Evolutionary conservation across 2,113 vertebrate species (phyloP), one percentile per base, ranked within the genome.

Genomic region (Hassar affinis): DNA sequence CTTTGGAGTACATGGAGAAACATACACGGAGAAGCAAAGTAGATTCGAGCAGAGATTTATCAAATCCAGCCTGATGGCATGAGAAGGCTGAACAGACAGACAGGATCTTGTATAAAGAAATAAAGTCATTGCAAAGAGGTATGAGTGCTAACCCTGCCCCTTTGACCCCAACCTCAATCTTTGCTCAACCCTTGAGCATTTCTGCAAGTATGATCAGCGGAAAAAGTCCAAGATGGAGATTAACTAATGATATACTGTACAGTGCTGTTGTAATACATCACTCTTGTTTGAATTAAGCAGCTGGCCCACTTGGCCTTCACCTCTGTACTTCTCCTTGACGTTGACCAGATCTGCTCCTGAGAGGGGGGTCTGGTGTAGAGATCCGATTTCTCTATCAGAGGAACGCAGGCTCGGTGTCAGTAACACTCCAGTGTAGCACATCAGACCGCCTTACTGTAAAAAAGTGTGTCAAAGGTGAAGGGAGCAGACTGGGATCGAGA

Each of bases 381-480:
- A 61, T 87, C 61, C 49, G n/a, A 77, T 83, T 85, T 85, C 83
- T 47, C 54, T 47, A 57, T 81, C 83, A 71, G 68, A 76, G 45
- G 33, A 51, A 49, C 61, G 45, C 74, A 72, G 75, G 42, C 64
- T 74, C 25, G 4, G 61, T 51, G 79, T 78, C 80, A 78, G 68
- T 20, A 51, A 86, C 89, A 88, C 86, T 86, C 84, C 83, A 85
- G 87, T 84, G 85, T 82, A 84, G 82, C 85, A 81, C 90, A 89
- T 86, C 72, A 85, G 79, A 87, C 88, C 85, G 91, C 92, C 89
- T 87, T n/a, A n/a, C n/a, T n/a, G n/a, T n/a, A 78, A n/a, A 81
- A 75, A 81, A 82, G 80, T 75, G 56, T 74, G 80, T 82, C 54
- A 75, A n/a, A 81, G 79, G 62, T 78, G 72, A 75, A 72, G 38